Evolutionary conservation across 2,113 vertebrate species (phyloP).

Genomic region (Rhabdomys dilectus): DNA sequence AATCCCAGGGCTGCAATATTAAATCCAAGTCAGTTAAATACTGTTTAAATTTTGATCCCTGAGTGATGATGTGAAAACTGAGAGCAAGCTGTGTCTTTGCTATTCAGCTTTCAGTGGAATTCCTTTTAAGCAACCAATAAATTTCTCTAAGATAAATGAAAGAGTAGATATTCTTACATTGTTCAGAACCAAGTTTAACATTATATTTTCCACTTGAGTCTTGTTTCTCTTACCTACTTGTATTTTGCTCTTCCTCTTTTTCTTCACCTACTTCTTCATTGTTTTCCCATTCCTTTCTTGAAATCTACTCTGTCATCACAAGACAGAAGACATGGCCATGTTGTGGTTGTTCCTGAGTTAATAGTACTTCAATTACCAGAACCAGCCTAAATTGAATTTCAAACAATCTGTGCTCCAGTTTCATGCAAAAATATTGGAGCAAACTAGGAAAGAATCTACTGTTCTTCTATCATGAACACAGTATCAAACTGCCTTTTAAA

Average conservation of each 20-base stretch:
- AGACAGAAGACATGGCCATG: not conserved
- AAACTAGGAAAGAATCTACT: not conserved
- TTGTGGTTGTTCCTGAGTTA: not conserved
- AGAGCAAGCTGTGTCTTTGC: not conserved
- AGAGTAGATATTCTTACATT: not conserved
- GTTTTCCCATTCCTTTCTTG: not conserved
- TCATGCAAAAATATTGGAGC: conserved; percentile 1
- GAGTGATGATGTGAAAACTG: not conserved
- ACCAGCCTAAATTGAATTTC: conserved; percentile 32
- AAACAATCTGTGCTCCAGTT: not conserved
- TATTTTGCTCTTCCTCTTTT: not conserved
- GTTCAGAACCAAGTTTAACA: not conserved
- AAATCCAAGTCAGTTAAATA: conserved; percentile 36
- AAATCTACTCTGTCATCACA: not conserved
- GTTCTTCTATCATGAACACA: not conserved
- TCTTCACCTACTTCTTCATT: not conserved
- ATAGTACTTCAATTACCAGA: conserved; percentile 1
- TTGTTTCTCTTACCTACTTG: not conserved
- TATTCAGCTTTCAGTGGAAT: not conserved
- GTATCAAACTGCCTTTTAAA: not conserved
- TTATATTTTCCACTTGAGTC: not conserved
- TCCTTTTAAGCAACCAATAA: not conserved
- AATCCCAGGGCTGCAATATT: not conserved
- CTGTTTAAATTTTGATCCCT: conserved; percentile 35
- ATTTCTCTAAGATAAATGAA: not conserved